A percentile compares a stretch with the other conserved stretches of the same genome.
Evolutionary conservation across 2,113 vertebrate genomes (phyloP).

Genomic region (Redunca redunca): DNA sequence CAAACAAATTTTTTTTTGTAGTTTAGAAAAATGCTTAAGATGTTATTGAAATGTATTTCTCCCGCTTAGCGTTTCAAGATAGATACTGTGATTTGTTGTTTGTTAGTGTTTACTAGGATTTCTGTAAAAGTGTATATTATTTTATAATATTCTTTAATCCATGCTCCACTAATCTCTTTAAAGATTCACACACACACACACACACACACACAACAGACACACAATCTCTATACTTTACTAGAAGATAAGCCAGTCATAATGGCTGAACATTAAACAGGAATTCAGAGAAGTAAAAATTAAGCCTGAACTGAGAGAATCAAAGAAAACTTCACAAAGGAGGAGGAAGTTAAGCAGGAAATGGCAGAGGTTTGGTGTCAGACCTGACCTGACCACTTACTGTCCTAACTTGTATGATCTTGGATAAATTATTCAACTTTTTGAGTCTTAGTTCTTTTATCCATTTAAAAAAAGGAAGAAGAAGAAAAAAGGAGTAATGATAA

Average conservation of each 20-base stretch:
- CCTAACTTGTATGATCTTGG: not conserved
- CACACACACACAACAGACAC: not conserved
- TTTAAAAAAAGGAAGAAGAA: not conserved
- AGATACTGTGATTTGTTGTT: not conserved
- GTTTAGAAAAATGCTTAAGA: constrained; percentile 9
- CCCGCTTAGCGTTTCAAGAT: not conserved
- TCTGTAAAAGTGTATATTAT: not conserved
- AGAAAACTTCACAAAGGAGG: not conserved
- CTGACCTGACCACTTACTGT: not conserved
- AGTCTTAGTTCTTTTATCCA: not conserved
- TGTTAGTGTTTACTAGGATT: not conserved
- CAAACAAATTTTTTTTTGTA: not conserved
- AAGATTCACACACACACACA: not conserved
- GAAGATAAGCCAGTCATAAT: not conserved
- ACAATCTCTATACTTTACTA: not conserved
- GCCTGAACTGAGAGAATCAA: not conserved
- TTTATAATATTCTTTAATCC: not conserved
- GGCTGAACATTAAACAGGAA: not conserved
- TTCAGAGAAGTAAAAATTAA: not conserved
- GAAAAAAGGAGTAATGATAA: not conserved
- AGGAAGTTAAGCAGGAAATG: not conserved
- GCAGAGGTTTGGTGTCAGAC: not conserved
- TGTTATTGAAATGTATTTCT: not conserved
- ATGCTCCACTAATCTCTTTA: not conserved
- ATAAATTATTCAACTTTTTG: not conserved